A percentile compares a stretch with the other conserved stretches of the same genome.
Conservation (phyloP, 2,113 vertebrate species). For the Salvelinus alpinus region DNA sequence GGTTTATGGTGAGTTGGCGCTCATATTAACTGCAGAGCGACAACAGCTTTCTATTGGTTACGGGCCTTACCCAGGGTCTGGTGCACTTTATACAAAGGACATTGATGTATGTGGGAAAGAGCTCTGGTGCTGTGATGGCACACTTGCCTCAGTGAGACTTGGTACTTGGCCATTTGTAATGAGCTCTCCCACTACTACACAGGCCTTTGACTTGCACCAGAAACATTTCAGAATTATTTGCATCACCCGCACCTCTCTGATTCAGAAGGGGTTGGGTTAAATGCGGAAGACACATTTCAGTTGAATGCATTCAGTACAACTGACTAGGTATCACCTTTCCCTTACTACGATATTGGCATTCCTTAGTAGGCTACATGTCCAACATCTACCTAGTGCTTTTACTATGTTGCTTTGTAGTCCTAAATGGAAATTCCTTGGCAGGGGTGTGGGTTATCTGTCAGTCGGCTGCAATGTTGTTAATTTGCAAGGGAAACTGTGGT, state of each 20-base stretch:
- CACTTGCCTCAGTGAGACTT: constrained; percentile 15
- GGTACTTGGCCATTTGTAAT: not conserved
- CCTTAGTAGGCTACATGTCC: not conserved
- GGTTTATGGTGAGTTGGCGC: constrained; percentile 25
- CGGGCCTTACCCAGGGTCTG: constrained; percentile 24
- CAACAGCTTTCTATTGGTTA: constrained; percentile 29
- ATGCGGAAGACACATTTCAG: too few relatives aligned
- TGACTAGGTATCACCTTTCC: not conserved
- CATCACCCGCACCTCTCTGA: not conserved
- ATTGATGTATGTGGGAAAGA: constrained; percentile 43
- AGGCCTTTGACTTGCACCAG: too few relatives aligned
- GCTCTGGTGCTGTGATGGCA: constrained; percentile 19
- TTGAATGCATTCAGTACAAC: too few relatives aligned
- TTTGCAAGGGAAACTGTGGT: constrained; percentile 38
- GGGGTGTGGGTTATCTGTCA: constrained; percentile 4
- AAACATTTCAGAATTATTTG: not conserved
- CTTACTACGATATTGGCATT: not conserved
- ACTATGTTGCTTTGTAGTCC: constrained; percentile 2
- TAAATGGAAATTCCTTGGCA: not conserved
- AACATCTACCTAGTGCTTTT: not conserved
- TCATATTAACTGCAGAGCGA: constrained; percentile 26
- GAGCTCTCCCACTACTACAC: not conserved
- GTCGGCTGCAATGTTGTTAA: constrained; percentile 8
- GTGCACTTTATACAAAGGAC: constrained; percentile 47
- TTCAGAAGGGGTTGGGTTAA: too few relatives aligned